These are phyloP conservation scores for Pseudopipra pipra DNA, from an alignment of 2,113 vertebrate genomes.

Conservation along the genomic window DNA sequence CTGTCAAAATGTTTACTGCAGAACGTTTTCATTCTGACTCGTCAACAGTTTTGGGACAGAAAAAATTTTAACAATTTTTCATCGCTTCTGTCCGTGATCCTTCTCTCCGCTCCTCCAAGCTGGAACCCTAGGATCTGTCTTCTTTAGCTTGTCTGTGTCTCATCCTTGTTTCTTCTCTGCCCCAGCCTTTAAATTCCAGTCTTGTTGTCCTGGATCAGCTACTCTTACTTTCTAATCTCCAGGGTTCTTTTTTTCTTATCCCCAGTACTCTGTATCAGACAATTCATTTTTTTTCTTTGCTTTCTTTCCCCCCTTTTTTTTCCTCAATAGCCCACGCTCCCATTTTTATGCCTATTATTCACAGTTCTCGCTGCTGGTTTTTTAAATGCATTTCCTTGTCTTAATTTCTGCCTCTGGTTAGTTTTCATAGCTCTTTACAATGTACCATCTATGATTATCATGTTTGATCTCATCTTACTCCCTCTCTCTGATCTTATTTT, in stretches of 20 bases:
- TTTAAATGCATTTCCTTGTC: not conserved
- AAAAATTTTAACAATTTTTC: not conserved
- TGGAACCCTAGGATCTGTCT: not conserved
- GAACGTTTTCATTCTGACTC: not conserved
- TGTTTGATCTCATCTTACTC: not conserved
- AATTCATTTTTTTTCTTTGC: not conserved
- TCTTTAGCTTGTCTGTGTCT: not conserved
- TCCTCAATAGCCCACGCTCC: rapidly evolving
- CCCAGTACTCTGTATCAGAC: not conserved
- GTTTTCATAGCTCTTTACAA: not conserved
- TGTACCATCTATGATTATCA: not conserved
- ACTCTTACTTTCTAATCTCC: not conserved
- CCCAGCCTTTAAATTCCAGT: not conserved
- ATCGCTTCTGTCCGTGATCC: not conserved
- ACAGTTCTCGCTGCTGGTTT: not conserved
- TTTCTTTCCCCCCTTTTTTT: rapidly evolving
- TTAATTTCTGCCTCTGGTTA: not conserved
- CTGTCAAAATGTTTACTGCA: not conserved
- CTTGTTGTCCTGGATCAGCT: not conserved
- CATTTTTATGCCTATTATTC: not conserved
- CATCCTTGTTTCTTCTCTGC: not conserved
- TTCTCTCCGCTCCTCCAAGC: not conserved
- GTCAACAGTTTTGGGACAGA: not conserved
- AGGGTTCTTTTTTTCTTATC: rapidly evolving
- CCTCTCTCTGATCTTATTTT: not conserved